phyloP scores from a whole-genome alignment of 2,888 invertebrate species.

The Orchesella flavescens region DNA sequence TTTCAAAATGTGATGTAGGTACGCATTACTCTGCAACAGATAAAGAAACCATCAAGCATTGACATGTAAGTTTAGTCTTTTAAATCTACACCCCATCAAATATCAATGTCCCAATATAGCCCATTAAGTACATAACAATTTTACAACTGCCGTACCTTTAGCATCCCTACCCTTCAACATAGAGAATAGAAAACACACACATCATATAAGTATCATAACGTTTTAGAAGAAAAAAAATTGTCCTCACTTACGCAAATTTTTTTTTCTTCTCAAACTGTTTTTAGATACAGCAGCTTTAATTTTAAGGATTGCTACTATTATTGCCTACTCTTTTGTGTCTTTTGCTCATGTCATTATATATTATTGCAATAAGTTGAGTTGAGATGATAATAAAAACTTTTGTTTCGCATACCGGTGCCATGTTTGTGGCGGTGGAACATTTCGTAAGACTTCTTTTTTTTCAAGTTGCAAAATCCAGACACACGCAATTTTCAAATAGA shows the following conservation, averaged over 20 bases:
- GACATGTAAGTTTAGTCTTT: background rate
- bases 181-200: too few species aligned
- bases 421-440: constrained; percentile 21
- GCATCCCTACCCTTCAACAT: constrained; percentile 16
- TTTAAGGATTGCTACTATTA: constrained; percentile 1
- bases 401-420: background rate
- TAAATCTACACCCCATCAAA: too few species aligned
- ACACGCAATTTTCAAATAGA: constrained; percentile 30
- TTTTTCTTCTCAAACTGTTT: constrained; percentile 14
- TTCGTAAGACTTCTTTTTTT: constrained; percentile 3
- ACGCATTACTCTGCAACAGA: background rate
- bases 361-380: background rate
- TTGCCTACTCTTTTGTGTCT: too few species aligned
- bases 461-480: constrained; percentile 29
- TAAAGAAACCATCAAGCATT: background rate
- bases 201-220: too few species aligned
- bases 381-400: too few species aligned
- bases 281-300: constrained; percentile 32
- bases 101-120: too few species aligned
- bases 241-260: constrained; percentile 33
- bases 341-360: background rate
- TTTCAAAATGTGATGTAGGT: constrained; percentile 29
- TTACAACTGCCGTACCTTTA: too few species aligned
- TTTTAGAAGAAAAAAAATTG: constrained; percentile 6
- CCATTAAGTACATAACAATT: too few species aligned